Evolutionary conservation across 2,888 invertebrate species (phyloP).

Genomic region (Eupithecia subfuscata): DNA sequence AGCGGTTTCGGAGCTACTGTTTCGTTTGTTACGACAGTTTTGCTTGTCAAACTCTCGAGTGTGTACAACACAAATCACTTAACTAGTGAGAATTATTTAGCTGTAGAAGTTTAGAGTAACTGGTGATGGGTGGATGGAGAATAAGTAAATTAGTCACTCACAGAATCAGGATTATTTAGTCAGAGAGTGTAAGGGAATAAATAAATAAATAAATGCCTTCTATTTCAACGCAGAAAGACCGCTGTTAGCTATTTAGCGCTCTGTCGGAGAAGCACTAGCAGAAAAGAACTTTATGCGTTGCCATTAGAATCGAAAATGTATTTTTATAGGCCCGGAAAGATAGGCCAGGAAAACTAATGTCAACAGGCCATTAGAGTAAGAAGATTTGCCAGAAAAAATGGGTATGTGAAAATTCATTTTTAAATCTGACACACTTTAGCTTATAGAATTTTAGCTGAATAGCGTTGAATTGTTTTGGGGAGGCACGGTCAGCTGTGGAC

Average conservation of each 20-base stretch:
- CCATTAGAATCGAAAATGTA: too few relatives aligned
- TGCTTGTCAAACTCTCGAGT: slow-evolving; percentile 12
- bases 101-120: not conserved
- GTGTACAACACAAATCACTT: not conserved
- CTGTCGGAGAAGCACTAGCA: too few relatives aligned
- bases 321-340: too few relatives aligned
- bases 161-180: not conserved
- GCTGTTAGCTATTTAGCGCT: too few relatives aligned
- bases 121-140: not conserved
- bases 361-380: too few relatives aligned
- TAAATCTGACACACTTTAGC: not conserved
- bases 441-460: too few relatives aligned
- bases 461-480: too few relatives aligned
- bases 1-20: slow-evolving; percentile 15
- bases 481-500: too few relatives aligned
- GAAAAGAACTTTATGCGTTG: too few relatives aligned
- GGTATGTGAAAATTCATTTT: not conserved
- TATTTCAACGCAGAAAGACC: too few relatives aligned
- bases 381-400: not conserved
- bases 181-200: not conserved
- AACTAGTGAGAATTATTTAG: not conserved
- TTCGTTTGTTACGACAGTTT: not conserved
- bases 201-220: too few relatives aligned
- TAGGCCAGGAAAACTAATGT: too few relatives aligned
- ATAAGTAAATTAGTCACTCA: not conserved